These are phyloP conservation scores for Trinorchestia longiramus DNA, from an alignment of 1,140 invertebrate species.

Conservation along the genomic window DNA sequence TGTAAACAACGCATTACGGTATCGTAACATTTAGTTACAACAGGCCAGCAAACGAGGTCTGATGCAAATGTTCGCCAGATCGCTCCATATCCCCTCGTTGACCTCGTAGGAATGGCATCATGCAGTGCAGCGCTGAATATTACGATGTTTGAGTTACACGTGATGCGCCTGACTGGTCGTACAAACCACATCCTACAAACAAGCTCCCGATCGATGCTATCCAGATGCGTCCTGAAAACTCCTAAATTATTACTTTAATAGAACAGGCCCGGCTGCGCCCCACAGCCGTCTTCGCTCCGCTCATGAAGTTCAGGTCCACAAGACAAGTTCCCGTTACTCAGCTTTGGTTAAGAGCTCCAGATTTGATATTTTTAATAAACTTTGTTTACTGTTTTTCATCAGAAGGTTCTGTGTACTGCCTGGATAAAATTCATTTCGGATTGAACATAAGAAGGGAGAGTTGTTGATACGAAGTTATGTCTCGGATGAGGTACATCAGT, in stretches of 20 bases:
- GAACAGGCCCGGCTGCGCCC: background rate
- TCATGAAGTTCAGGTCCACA: background rate
- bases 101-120: background rate
- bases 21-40: background rate
- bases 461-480: no score
- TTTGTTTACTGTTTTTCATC: no score
- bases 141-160: background rate
- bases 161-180: background rate
- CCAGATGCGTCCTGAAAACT: slow-evolving; percentile 26
- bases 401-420: no score
- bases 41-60: background rate
- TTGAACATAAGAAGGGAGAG: no score
- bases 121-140: background rate
- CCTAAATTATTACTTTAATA: background rate
- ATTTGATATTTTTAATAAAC: background rate
- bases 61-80: background rate
- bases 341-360: background rate
- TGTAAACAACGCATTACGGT: background rate
- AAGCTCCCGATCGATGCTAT: background rate
- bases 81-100: background rate
- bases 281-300: background rate
- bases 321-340: background rate
- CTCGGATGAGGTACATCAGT: no score
- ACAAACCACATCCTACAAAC: background rate
- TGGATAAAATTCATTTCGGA: no score